These are phyloP conservation scores for Gulo gulo DNA, from an alignment of 2,113 vertebrate genomes.

Conservation along the genomic window DNA sequence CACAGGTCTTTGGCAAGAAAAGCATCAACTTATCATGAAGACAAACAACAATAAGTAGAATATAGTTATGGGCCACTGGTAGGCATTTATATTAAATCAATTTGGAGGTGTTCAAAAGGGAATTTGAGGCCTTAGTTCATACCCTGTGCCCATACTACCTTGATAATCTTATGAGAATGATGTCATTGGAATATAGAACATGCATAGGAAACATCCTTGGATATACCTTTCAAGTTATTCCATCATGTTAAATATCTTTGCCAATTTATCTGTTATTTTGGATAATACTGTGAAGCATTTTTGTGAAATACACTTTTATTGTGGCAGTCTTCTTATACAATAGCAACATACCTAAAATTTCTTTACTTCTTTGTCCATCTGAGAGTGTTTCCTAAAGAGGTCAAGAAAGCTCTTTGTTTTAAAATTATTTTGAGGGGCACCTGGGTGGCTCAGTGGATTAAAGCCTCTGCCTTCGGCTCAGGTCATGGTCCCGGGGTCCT, in stretches of 20 bases:
- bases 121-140: background rate
- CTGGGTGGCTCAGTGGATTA: too few relatives aligned
- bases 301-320: background rate
- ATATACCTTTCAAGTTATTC: background rate
- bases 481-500: too few relatives aligned
- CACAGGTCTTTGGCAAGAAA: background rate
- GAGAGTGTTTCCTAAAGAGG: background rate
- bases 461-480: too few relatives aligned
- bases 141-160: background rate
- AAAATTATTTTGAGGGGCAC: background rate
- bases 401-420: background rate
- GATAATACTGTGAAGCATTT: background rate
- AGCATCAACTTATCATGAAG: background rate
- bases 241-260: background rate
- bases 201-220: background rate
- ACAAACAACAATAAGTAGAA: background rate
- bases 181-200: background rate
- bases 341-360: background rate
- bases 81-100: background rate
- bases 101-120: background rate
- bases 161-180: background rate
- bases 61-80: background rate
- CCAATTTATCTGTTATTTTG: background rate
- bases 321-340: background rate
- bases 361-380: background rate